These are phyloP conservation scores for Phortica okadai DNA, from an alignment of 2,888 invertebrate species.

Conservation along the genomic window DNA sequence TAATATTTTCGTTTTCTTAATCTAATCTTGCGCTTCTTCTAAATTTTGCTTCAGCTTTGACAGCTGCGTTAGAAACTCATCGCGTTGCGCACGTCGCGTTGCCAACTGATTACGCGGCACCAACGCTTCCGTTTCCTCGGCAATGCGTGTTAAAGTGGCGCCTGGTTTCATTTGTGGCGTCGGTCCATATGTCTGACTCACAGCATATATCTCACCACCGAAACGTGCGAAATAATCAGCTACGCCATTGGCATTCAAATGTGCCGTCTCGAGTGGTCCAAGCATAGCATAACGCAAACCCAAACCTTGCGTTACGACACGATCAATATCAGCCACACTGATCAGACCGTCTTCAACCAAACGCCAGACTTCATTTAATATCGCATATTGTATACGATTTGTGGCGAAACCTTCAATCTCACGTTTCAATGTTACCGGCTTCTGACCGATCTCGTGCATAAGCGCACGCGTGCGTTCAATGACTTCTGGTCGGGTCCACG, in stretches of 20 bases:
- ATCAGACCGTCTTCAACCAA: constrained; percentile 89
- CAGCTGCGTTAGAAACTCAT: constrained; percentile 86
- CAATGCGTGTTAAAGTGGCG: constrained; percentile 82
- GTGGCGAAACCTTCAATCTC: constrained; percentile 96
- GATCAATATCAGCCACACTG: constrained; percentile 91
- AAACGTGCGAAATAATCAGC: constrained; percentile 80
- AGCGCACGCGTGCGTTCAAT: constrained; percentile 83
- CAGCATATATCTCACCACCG: constrained; percentile 79
- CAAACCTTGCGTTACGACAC: constrained; percentile 94
- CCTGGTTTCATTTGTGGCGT: constrained; percentile 84
- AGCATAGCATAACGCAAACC: constrained; percentile 97
- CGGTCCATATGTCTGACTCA: constrained; percentile 85
- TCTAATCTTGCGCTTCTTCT: constrained; percentile 57
- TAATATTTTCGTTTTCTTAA: background rate
- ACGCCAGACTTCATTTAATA: constrained; percentile 94
- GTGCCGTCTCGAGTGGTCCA: constrained; percentile 94
- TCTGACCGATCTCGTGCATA: constrained; percentile 93
- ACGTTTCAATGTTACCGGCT: constrained; percentile 88
- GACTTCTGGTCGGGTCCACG: constrained; percentile 90
- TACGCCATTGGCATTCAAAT: constrained; percentile 94
- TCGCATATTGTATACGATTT: constrained; percentile 96
- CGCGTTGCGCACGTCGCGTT: constrained; percentile 87
- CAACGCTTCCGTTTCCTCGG: constrained; percentile 83
- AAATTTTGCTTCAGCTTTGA: constrained; percentile 87
- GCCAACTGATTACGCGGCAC: constrained; percentile 84